Evolutionary conservation across 1,140 invertebrate species (phyloP), one percentile per base, ranked within the genome.

Genomic region (Episyrphus balteatus): DNA sequence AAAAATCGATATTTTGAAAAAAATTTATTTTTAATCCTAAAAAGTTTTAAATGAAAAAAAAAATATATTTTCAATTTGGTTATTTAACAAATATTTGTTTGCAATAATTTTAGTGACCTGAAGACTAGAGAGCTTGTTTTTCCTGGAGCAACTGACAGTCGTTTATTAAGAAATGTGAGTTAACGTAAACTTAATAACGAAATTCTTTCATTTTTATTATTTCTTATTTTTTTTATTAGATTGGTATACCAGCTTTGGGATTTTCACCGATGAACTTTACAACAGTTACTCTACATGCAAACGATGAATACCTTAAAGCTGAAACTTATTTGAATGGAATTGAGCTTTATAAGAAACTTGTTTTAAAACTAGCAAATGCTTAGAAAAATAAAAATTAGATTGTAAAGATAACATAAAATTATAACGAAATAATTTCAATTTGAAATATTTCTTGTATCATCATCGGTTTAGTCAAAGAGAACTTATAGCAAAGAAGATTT

Each of bases 231-330:
- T 39, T 15, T 26, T 26, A 5, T 26, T 26, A 26, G 21, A 3
- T 77, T 17, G 84, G 83, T 3, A 75, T 86, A 34, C 82, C 83
- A 7, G 83, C 83, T 7, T 67, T 89, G 32, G 86, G 86, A n/a
- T 89, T 89, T 64, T 86, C 84, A 12, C 87, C 86, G 0, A 87
- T 89, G 73, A 86, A 80, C 62, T 74, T 81, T 56, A 89, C 86
- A 0, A 82, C 83, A 1, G 73, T 84, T 1, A 67, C 87, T 5
- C 69, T 87, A 1, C 86, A 89, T 56, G 85, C 88, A 55, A 81
- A 88, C 61, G 79, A 90, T 58, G 86, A 90, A 59, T 86, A 73
- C 56, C 67, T 90, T 0, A 77, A 80, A 51, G 81, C 82, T 41
- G 72, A 77, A 36, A 70, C 81, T 1, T 89, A 84, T 67, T 61